Base-by-base conservation (phyloP, 2,113 vertebrate genomes). In the Xenopus tropicalis region DNA sequence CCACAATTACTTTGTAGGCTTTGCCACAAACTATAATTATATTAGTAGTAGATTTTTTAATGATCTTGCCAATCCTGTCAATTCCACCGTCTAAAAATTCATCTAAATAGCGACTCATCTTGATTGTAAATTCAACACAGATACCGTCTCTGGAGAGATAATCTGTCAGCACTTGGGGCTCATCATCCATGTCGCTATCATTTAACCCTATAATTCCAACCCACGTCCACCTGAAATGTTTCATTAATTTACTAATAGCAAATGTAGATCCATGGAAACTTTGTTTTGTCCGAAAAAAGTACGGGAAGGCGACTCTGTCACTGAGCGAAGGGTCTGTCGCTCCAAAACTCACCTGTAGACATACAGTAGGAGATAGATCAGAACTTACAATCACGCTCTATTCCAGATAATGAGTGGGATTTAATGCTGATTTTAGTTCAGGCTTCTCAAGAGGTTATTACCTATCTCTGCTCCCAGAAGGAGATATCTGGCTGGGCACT, bases 191-290 rank as follows among this genome's bases (percentile, higher is more conserved):
- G 13, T 19, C 42, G 46, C 52, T 54, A 64, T 52, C 46, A 52
- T 71, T 24, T 11, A 46, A 63, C 16, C 23, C n/a, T 1, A 71
- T 3, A 37, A 71, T 63, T 19, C 70, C 70, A 63, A 63, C 59
- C 59, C 61, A 71, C 0, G 19, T 71, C 70, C 58, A 71, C 3
- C 46, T 8, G 17, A 63, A 71, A 44, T 22, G 14, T 29, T 42
- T 24, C 17, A 64, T n/a, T 6, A 71, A 19, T 20, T 29, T 11
- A 0, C 21, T 24, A 29, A 71, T 1, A 12, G 62, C 10, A 1
- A 11, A 22, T 37, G 29, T 59, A 52, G 11, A n/a, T 6, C 1
- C 16, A 7, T n/a, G n/a, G n/a, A n/a, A n/a, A n/a, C n/a, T n/a
- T n/a, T n/a, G n/a, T n/a, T n/a, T n/a, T n/a, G n/a, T n/a, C n/a